Conservation (phyloP, 2,797 vertebrate species). For the Dromococcyx pavoninus region DNA sequence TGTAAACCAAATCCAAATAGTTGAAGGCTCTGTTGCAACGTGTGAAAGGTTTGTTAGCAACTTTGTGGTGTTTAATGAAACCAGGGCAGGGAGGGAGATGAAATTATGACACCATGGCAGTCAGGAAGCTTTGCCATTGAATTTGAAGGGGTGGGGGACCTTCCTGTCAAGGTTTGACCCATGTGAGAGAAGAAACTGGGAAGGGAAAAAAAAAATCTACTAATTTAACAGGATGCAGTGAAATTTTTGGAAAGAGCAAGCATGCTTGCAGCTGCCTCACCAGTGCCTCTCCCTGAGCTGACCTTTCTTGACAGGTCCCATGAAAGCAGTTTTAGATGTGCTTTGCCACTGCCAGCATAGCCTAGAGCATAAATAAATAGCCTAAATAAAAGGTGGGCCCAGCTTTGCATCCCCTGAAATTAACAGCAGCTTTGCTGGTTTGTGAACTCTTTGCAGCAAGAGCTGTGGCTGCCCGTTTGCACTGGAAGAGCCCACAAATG, state of each 20-base stretch:
- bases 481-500: not conserved
- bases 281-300: not conserved
- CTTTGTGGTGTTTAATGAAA: not conserved
- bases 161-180: not conserved
- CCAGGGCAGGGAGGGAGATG: not conserved
- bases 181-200: not conserved
- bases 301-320: not conserved
- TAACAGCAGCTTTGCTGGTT: not conserved
- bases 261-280: not conserved
- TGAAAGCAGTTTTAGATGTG: not conserved
- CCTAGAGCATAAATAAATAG: no score
- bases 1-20: not conserved
- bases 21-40: not conserved
- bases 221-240: not conserved
- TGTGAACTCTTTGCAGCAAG: not conserved
- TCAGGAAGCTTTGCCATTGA: not conserved
- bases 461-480: fast-evolving
- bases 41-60: not conserved
- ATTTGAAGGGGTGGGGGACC: not conserved
- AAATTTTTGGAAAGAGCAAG: not conserved
- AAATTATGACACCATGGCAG: not conserved
- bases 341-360: not conserved
- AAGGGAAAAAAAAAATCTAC: not conserved
- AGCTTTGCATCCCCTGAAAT: not conserved
- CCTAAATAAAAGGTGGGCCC: not conserved